Evolutionary conservation across 2,888 invertebrate genomes (phyloP).

Genomic region (Hemicrepidius hirtus): DNA sequence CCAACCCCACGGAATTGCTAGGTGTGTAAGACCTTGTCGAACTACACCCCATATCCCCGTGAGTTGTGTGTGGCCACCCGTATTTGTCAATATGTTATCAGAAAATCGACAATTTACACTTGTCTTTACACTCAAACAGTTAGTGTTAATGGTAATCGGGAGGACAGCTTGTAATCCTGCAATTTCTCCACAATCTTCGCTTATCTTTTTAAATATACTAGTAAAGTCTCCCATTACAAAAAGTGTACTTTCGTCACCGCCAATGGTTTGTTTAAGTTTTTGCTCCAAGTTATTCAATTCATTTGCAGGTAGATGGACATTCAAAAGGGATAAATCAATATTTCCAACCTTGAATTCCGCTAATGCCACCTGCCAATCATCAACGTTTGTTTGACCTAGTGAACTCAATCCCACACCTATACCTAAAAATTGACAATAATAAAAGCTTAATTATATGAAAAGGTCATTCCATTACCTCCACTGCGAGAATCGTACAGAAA

Average conservation of each 20-base stretch:
- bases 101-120: conserved; percentile 45
- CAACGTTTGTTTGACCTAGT: conserved; percentile 42
- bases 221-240: conserved; percentile 68
- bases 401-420: conserved; percentile 39
- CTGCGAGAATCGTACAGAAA: conserved; percentile 71
- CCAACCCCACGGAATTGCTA: conserved; percentile 90
- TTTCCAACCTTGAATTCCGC: conserved; percentile 74
- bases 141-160: conserved; percentile 64
- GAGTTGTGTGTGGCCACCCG: conserved; percentile 62
- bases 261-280: conserved; percentile 39
- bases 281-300: conserved; percentile 38
- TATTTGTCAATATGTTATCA: conserved; percentile 63
- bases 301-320: conserved; percentile 60
- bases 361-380: conserved; percentile 57
- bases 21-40: conserved; percentile 81
- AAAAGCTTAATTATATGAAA: neutral
- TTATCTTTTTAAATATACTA: conserved; percentile 49
- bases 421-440: conserved; percentile 30
- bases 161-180: conserved; percentile 63
- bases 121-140: conserved; percentile 56
- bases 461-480: conserved; percentile 55
- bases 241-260: conserved; percentile 61
- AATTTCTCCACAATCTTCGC: conserved; percentile 54
- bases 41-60: conserved; percentile 79
- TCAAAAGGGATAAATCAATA: conserved; percentile 73